Evolutionary conservation across 2,888 invertebrate species (phyloP), one percentile per base, ranked within the genome.

Genomic region (Euclidia mi): DNA sequence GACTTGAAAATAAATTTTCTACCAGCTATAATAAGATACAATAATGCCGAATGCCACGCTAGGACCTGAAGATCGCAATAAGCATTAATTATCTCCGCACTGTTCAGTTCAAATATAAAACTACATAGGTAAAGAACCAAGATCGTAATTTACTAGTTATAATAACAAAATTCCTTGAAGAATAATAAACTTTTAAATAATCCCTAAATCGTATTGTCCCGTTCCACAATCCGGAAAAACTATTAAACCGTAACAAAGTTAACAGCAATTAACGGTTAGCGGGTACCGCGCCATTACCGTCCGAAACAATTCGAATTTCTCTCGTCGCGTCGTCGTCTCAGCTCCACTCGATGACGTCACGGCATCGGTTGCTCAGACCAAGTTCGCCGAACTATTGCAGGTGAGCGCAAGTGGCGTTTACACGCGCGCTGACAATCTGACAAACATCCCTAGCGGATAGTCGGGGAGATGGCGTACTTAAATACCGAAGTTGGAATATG

Each of bases 381-480:
- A 70, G 61, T 70, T 73, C 52, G 42, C 18, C 37, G 65, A 71
- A 64, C 58, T 56, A 46, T 67, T 64, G 71, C 71, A 76, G 76
- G 77, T 73, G 71, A 50, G 37, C 55, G 56, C 68, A 56, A 73
- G 63, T 63, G 57, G 58, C 47, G 64, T 56, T 71, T 65, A 73
- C 71, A 59, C 46, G 68, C 59, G 64, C 74, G 74, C 75, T 79
- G 76, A 79, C 84, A 82, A 83, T 79, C 80, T 78, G 77, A 81
- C 82, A 80, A 84, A 82, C 80, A 79, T 77, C 68, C 74, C 77
- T 64, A 63, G 67, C 29, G 61, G 15, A n/a, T 73, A 74, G 75
- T 38, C 18, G 3, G 37, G 43, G 76, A 80, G 81, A 12, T 57
- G 34, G 48, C n/a, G 14, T 7, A 3, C 34, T 14, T n/a, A n/a